Evolutionary conservation across 2,113 vertebrate species (phyloP), one percentile per base, ranked within the genome.

Genomic region (Perca fluviatilis): DNA sequence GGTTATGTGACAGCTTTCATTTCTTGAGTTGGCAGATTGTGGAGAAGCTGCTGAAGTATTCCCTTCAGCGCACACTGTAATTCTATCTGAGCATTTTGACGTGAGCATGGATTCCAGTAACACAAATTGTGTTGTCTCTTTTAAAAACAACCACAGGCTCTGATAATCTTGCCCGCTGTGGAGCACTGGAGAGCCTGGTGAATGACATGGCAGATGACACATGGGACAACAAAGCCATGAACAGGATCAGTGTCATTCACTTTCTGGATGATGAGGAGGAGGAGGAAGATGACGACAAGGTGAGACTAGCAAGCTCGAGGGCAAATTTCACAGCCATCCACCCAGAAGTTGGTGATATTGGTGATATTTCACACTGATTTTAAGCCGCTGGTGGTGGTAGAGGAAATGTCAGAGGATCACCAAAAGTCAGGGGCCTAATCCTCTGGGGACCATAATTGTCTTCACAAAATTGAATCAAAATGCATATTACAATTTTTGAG

Each of bases 201-300:
- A 96, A 95, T 9, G 97, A 97, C 18, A 92, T 96, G 93, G 94
- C 95, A 2, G 97, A 99, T 1, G 98, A 99, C 87, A 94, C 96
- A 1, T 99, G 98, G 98, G 97, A 97, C 27, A 94, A 95, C 86
- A 94, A 91, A 46, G 94, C 97, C 3, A 83, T 95, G 56, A 96
- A 99, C 86, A 94, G 98, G 93, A 97, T 96, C 94, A 99, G 98
- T 74, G 96, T 97, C 85, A 99, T 99, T 93, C 97, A 97, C 65
- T 99, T 99, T 91, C 79, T 98, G 73, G 97, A 99, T 63, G 98
- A 98, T 1, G 97, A 97, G 53, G 97, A 98, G 0, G 97, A 98
- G 14, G 98, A 99, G 11, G 97, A 99, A 16, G 98, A 98, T 10
- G 96, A 95, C 1, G 96, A 97, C 75, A 96, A 95, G 97, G 98